Evolutionary conservation across 2,113 vertebrate species (phyloP), one percentile per base, ranked within the genome.

Genomic region (Hassar affinis): DNA sequence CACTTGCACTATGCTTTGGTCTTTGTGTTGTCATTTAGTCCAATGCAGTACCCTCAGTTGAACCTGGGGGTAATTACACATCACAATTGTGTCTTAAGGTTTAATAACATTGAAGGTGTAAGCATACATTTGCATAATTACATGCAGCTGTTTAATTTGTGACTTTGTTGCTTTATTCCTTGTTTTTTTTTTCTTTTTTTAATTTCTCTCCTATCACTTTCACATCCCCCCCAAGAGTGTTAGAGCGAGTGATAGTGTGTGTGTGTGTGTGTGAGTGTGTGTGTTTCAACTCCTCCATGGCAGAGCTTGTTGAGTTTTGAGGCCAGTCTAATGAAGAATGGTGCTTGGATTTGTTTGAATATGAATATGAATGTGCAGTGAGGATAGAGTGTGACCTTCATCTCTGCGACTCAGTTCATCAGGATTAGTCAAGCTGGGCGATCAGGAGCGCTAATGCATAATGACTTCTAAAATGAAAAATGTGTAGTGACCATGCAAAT

Each of bases 391-490:
- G 96, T 99, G 98, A 99, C 97, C 97, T 99, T 99, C 98, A 99
- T 97, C 97, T 97, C 96, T 96, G 96, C 97, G 97, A 98, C 92
- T 97, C 96, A 97, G 98, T 99, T 99, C 97, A 98, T 99, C 97
- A 99, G 98, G 98, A 99, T 99, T 99, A 99, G 98, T 99, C 98
- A 99, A 98, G 97, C 97, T 97, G 96, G 96, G 96, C 97, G 97
- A 98, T 98, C 97, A 97, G 97, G 96, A 97, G 96, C 97, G 95
- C 97, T 99, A 99, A 99, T 99, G 97, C 97, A 98, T 99, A 99
- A 99, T 99, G 98, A 98, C 97, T 99, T 99, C 98, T 97, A 97
- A 98, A 98, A 99, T 99, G 97, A 99, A 99, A 98, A 98, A 98
- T 98, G 97, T 98, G 97, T 98, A 98, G 98, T 99, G 98, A 99